phyloP scores from a whole-genome alignment of 2,888 invertebrate species.

The Calliopum simillimum region DNA sequence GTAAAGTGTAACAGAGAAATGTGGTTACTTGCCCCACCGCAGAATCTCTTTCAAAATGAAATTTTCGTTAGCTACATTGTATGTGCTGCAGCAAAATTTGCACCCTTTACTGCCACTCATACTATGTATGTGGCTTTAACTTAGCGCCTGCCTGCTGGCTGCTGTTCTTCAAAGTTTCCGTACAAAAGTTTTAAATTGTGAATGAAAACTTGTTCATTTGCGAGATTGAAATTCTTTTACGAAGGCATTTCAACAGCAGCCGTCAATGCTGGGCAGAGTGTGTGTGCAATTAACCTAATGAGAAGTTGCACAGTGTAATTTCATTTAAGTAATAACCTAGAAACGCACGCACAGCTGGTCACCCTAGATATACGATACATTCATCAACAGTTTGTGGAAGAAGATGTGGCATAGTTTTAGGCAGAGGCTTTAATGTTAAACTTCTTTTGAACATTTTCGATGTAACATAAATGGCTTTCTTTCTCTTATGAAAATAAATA shows the following conservation, averaged over 20 bases:
- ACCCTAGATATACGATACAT: background rate
- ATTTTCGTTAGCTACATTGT: too few relatives aligned
- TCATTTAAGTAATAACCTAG: too few relatives aligned
- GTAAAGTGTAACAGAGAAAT: background rate
- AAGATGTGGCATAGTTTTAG: background rate
- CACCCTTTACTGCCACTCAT: background rate
- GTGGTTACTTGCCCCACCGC: background rate
- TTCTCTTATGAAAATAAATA: background rate
- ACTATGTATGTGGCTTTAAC: too few relatives aligned
- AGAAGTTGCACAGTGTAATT: background rate
- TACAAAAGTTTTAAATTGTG: too few relatives aligned
- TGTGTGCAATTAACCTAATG: background rate
- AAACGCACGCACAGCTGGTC: background rate
- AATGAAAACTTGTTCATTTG: background rate
- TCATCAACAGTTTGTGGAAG: too few relatives aligned
- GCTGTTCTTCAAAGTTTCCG: too few relatives aligned
- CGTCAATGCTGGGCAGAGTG: background rate
- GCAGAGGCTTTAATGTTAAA: background rate
- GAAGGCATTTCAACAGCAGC: too few relatives aligned
- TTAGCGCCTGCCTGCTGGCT: too few relatives aligned
- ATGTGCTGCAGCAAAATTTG: background rate
- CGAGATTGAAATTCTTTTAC: constrained; percentile 4
- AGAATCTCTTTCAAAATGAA: background rate
- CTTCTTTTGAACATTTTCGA: background rate
- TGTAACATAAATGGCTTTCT: background rate